Base-by-base conservation (phyloP, 64 coral and sea anemone genomes). In the Actinia equina region DNA sequence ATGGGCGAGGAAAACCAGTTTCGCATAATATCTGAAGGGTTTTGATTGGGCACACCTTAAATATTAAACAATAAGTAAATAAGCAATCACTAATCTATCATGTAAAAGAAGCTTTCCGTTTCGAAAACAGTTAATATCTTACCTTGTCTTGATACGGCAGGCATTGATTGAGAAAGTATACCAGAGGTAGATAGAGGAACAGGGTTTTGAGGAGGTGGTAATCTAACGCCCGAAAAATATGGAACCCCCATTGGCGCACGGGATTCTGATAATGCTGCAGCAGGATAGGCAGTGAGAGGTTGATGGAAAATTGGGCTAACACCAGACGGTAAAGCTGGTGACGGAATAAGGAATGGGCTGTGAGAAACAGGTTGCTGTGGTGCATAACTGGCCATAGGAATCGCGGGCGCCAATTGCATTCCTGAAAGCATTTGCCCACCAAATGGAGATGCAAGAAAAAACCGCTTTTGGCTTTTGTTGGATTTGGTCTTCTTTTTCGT, bases 391-490 rank as follows among this genome's bases (percentile, higher is more conserved):
- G 69, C 69, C n/a, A 74, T 41, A 74, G 69, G 69, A 41, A 74
- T 14, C 2, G 69, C 23, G 69, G 69, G 26, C 69, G 69, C 69
- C 10, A 74, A 8, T 25, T 74, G 69, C 25, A 30, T 30, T 74
- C 23, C 23, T 74, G n/a, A 41, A 74, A 74, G 23, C n/a, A 30
- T 15, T 74, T n/a, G 26, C 10, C 69, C 69, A n/a, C 62, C 20
- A 41, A 74, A 46, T 49, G 78, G 78, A 37, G 78, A 81, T 6
- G 78, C 78, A 49, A 81, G 78, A 81, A 81, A n/a, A 81, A 81
- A 81, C 49, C 78, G n/a, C 78, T 81, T 81, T 49, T n/a, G 16
- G 10, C 78, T 81, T 7, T 81, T 81, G 18, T 45, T 23, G 18
- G 78, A 44, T 81, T 44, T 44, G 43, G 43, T 81, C 17, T 25